A percentile compares a stretch with the other conserved stretches of the same genome.
Conservation (phyloP, 1,140 invertebrate species). For the silkworm (Bombyx mori) region DNA sequence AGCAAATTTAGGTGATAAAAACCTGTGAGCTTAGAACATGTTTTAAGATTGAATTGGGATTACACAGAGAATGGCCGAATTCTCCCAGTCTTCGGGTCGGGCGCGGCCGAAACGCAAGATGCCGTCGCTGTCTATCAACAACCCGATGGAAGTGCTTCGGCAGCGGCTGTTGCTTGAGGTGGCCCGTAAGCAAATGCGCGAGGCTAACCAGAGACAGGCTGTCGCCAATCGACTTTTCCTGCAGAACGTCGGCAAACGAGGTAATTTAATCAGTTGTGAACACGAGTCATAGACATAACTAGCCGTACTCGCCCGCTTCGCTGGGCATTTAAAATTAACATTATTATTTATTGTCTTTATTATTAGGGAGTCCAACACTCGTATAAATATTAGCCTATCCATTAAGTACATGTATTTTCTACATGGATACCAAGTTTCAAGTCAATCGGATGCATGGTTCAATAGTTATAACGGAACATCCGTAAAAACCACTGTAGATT, state of each 20-base stretch:
- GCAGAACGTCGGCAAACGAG: conserved; percentile 74
- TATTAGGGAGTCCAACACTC: too few relatives aligned
- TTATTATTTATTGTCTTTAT: too few relatives aligned
- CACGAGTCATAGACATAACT: background rate
- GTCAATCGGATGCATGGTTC: too few relatives aligned
- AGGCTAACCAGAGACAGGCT: conserved; percentile 74
- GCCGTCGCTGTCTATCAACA: conserved; percentile 83
- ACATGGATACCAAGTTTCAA: too few relatives aligned
- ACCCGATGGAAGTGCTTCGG: conserved; percentile 83
- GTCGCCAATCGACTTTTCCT: conserved; percentile 72
- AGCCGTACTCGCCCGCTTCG: too few relatives aligned
- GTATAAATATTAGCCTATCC: too few relatives aligned
- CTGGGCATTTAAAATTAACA: too few relatives aligned
- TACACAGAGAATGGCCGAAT: conserved; percentile 31
- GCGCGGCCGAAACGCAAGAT: conserved; percentile 71
- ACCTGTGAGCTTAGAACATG: too few relatives aligned
- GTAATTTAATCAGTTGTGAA: conserved; percentile 15
- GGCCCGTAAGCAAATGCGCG: conserved; percentile 79
- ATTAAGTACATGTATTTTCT: too few relatives aligned
- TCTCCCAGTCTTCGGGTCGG: conserved; percentile 21
- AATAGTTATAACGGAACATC: too few relatives aligned
- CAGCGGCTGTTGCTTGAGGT: conserved; percentile 82
- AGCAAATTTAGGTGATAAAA: background rate
- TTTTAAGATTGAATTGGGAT: conserved; percentile 5
- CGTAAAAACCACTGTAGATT: too few relatives aligned